phyloP scores from a whole-genome alignment of 92 coral and sea anemone genomes.

The Palythoa caribaeorum region DNA sequence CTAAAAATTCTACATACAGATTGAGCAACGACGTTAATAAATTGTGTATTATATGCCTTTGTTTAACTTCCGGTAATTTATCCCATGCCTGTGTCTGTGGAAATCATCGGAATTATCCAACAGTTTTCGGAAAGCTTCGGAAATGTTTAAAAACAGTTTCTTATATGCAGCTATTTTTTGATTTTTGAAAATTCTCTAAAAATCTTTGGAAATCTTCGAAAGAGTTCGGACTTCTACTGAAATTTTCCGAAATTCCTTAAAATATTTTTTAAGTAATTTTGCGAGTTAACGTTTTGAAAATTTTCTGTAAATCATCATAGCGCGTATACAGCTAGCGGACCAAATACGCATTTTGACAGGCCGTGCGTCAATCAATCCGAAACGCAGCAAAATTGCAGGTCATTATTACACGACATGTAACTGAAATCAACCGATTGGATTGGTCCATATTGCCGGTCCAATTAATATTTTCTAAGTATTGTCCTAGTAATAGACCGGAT shows the following conservation, averaged over 20 bases:
- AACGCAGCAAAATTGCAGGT: neutral
- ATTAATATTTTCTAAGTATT: constrained; percentile 1
- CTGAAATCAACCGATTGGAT: neutral
- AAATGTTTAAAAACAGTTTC: constrained; percentile 4
- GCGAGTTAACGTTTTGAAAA: neutral
- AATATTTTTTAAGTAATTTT: neutral
- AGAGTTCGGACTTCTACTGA: neutral
- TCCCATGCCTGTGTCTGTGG: neutral
- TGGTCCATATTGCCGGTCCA: neutral
- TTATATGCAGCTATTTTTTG: neutral
- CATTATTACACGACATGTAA: neutral
- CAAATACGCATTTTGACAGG: neutral
- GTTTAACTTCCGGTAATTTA: neutral
- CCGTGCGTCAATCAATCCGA: neutral
- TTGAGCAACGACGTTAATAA: constrained; percentile 2
- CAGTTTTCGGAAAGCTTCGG: constrained; percentile 1
- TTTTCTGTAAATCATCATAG: constrained; percentile 3
- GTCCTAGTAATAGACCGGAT: constrained; percentile 1
- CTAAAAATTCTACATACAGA: neutral
- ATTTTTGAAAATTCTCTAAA: neutral
- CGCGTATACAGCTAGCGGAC: neutral
- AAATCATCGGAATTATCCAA: neutral
- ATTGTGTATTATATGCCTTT: constrained; percentile 1
- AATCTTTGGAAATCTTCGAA: neutral
- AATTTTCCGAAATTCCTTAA: neutral